These are phyloP conservation scores for Apteryx owenii DNA, from an alignment of 2,113 vertebrate genomes.

Conservation along the genomic window DNA sequence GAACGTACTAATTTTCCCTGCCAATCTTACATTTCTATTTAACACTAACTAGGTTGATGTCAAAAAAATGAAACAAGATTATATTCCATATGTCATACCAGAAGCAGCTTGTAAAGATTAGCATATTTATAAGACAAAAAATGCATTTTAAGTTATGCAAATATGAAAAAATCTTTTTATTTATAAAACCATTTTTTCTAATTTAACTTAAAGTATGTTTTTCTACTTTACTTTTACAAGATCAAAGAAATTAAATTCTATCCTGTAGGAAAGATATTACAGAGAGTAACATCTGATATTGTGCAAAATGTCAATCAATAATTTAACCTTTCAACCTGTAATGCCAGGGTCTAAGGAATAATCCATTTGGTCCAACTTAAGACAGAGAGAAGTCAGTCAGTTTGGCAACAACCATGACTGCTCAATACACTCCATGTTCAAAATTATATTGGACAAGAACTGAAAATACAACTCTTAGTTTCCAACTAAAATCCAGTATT, in stretches of 20 bases:
- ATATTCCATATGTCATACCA: slow-evolving; percentile 57
- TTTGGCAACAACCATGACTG: neutral
- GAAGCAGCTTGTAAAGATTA: slow-evolving; percentile 57
- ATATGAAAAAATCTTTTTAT: neutral
- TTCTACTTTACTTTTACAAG: neutral
- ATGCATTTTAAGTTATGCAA: slow-evolving; percentile 49
- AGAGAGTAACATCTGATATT: neutral
- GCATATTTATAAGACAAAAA: slow-evolving; percentile 57
- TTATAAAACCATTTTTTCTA: neutral
- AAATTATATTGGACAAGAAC: neutral
- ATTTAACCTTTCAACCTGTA: neutral
- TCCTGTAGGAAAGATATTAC: neutral
- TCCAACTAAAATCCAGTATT: neutral
- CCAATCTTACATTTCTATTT: slow-evolving; percentile 46
- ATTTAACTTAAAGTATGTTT: neutral
- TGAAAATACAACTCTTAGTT: neutral
- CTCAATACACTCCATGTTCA: neutral
- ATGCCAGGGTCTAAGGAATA: neutral
- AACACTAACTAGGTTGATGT: slow-evolving; percentile 58
- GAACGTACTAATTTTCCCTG: slow-evolving; percentile 39
- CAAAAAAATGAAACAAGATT: slow-evolving; percentile 60
- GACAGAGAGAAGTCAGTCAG: neutral
- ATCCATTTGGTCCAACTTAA: neutral
- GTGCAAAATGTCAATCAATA: slow-evolving; percentile 14
- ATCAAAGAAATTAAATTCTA: slow-evolving; percentile 1